Conservation (phyloP, 1,140 invertebrate species). For the Bilobella aurantiaca region DNA sequence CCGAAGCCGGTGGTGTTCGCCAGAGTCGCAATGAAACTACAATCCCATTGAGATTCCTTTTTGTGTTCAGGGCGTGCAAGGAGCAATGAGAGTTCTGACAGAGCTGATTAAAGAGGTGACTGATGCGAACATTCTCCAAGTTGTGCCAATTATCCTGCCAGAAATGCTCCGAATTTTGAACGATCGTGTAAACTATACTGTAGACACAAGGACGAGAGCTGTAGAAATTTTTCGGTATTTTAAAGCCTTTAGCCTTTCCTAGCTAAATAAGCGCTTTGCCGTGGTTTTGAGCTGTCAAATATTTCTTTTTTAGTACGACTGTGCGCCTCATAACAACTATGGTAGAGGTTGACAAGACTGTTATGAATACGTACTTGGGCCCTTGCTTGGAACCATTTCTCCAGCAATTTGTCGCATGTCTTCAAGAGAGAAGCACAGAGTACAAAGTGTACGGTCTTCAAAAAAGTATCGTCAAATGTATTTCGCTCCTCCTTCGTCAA, state of each 20-base stretch:
- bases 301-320: constrained; percentile 42
- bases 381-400: constrained; percentile 60
- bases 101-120: constrained; percentile 61
- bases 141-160: constrained; percentile 62
- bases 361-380: constrained; percentile 51
- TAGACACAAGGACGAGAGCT: constrained; percentile 52
- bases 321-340: constrained; percentile 48
- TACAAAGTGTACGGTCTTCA: constrained; percentile 51
- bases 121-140: constrained; percentile 57
- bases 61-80: constrained; percentile 51
- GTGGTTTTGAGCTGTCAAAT: not conserved
- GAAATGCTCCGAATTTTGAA: constrained; percentile 65
- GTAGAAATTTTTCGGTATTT: constrained; percentile 50
- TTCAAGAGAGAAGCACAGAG: constrained; percentile 49
- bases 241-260: not conserved
- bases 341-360: constrained; percentile 47
- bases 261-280: not conserved
- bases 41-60: not conserved
- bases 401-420: constrained; percentile 54
- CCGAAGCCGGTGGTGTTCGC: not conserved
- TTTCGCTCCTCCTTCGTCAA: constrained; percentile 53
- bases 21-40: not conserved
- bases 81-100: constrained; percentile 64
- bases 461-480: constrained; percentile 58
- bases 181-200: constrained; percentile 51